Percentiles rank a stretch among this genome's conserved stretches.
Conservation (phyloP, 2,888 invertebrate species). For the Caenorhabditis wallacei region DNA sequence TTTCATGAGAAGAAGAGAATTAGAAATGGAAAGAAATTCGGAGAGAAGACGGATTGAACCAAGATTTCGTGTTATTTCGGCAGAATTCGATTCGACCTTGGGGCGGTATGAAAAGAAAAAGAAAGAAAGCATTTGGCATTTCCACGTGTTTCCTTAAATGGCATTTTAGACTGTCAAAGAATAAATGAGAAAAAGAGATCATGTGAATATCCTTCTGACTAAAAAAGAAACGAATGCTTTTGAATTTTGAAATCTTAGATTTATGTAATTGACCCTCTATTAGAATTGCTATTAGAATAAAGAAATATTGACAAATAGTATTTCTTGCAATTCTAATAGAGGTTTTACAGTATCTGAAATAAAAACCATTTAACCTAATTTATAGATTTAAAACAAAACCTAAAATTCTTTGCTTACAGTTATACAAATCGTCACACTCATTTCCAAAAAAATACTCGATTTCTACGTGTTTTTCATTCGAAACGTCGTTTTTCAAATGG, state of each 20-base stretch:
- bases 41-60: not conserved
- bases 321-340: no score
- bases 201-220: not conserved
- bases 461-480: slow-evolving; percentile 21
- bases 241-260: no score
- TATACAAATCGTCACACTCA: slow-evolving; percentile 23
- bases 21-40: not conserved
- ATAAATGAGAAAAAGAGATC: not conserved
- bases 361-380: no score
- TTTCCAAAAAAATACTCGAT: slow-evolving; percentile 19
- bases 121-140: slow-evolving; percentile 13
- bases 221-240: no score
- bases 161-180: slow-evolving; percentile 1
- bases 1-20: slow-evolving; percentile 6
- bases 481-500: slow-evolving; percentile 8
- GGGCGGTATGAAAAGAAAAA: not conserved
- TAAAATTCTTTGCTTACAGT: slow-evolving; percentile 29
- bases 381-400: no score
- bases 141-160: slow-evolving; percentile 20
- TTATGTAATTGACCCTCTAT: no score
- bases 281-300: no score
- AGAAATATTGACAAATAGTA: no score
- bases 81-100: slow-evolving; percentile 24
- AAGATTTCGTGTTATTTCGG: slow-evolving; percentile 42
- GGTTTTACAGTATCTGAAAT: no score